Base-by-base conservation (phyloP, 1,140 invertebrate genomes). In the Agrypnia vestita region DNA sequence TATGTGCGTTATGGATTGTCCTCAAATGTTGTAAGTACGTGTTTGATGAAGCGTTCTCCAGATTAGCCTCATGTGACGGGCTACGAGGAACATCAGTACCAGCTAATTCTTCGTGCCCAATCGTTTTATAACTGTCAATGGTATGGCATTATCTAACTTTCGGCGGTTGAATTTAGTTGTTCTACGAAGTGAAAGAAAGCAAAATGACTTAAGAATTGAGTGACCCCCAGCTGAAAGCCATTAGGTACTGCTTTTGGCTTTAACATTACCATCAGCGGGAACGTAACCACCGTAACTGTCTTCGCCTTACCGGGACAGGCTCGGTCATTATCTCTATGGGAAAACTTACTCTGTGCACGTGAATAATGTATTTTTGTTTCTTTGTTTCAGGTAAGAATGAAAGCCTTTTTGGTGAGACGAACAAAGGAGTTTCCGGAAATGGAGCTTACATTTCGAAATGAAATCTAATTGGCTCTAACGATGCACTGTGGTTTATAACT, bases 351-450 rank as follows among this genome's bases (percentile, higher is more conserved):
- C 25, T 64, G n/a, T 67, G 15, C 47, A 15, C 47, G 61, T 77
- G 46, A 53, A 49, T 77, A 77, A 77, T 77, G 19, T 55, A 11
- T 15, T 77, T 77, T 77, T n/a, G n/a, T 77, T 51, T 77, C 61
- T 77, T 77, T 77, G 76, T 77, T 77, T 77, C 76, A 77, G 76
- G 76, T 77, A 69, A 77, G 61, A 67, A 53, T 72, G 47, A 53
- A 53, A 49, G 51, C 35, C 56, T 46, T 76, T 76, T 76, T 17
- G 72, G 72, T n/a, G 25, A n/a, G n/a, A 55, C 35, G 19, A 55
- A 61, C 46, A 62, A 76, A 46, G 44, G 35, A 59, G 12, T 76
- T 64, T 76, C 74, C 74, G 44, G 74, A 76, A 76, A 61, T 46
- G 51, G 51, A 74, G 49, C 12, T 53, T 17, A 44, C 19, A n/a